phyloP scores from a whole-genome alignment of 2,797 vertebrate species.

The Xenopus petersii region DNA sequence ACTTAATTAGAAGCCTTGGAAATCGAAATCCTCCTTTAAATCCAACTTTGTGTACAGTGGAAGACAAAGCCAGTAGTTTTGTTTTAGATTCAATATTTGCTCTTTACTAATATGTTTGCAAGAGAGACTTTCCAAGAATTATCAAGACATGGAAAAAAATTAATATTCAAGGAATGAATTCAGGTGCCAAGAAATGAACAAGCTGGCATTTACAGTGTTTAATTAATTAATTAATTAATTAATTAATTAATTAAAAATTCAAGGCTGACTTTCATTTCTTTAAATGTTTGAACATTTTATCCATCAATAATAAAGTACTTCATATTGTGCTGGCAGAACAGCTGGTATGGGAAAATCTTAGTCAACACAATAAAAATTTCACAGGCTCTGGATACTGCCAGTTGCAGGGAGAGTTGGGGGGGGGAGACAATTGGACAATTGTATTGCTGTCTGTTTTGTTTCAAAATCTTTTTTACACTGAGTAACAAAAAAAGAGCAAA shows the following conservation, averaged over 20 bases:
- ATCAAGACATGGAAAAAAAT: conserved; percentile 74
- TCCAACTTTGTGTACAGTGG: conserved; percentile 82
- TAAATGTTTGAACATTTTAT: conserved; percentile 87
- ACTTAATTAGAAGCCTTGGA: conserved; percentile 97
- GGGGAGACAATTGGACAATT: conserved; percentile 32
- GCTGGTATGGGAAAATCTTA: conserved; percentile 66
- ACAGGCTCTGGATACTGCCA: conserved; percentile 44
- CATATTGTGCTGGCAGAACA: conserved; percentile 68
- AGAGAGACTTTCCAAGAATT: conserved; percentile 82
- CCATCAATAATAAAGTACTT: conserved; percentile 76
- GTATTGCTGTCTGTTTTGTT: conserved; percentile 6
- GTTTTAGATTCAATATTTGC: conserved; percentile 99
- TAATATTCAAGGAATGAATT: conserved; percentile 77
- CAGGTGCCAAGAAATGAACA: conserved; percentile 98
- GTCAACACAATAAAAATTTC: conserved; percentile 45
- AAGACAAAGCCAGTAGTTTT: conserved; percentile 81
- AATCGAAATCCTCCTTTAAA: conserved; percentile 82
- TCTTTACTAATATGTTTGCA: conserved; percentile 93
- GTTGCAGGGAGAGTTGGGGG: conserved; percentile 16
- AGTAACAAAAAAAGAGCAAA: conserved; percentile 44
- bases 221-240: conserved; percentile 95
- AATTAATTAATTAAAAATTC: conserved; percentile 93
- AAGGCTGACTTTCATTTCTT: conserved; percentile 83
- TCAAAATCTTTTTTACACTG: conserved; percentile 19
- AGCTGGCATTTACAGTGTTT: conserved; percentile 91